Percentiles rank a stretch among this genome's conserved stretches.
Evolutionary conservation across 2,797 vertebrate genomes (phyloP).

Genomic region (Dromococcyx pavoninus): DNA sequence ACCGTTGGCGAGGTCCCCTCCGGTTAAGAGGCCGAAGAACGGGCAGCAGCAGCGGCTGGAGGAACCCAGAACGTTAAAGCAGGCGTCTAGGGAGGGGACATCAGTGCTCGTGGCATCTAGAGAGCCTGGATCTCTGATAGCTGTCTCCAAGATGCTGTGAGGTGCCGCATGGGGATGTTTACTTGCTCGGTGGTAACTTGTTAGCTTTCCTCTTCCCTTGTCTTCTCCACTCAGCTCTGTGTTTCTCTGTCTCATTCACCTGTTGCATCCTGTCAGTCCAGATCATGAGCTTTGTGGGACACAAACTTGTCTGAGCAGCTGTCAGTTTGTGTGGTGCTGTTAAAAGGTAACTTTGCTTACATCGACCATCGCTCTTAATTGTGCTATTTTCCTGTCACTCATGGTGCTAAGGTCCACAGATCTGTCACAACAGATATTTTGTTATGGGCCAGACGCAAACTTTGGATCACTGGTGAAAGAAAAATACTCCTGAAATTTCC

Average conservation of each 20-base stretch:
- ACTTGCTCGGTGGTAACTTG: not conserved
- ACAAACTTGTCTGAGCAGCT: not conserved
- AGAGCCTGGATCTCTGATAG: not conserved
- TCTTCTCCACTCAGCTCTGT: not conserved
- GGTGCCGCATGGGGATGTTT: not conserved
- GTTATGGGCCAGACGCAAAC: not conserved
- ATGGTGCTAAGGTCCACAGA: not conserved
- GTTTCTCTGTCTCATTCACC: not conserved
- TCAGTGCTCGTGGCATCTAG: accelerated
- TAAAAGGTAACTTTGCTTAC: not conserved
- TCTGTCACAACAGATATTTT: not conserved
- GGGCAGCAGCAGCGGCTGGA: not conserved
- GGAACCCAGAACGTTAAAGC: accelerated
- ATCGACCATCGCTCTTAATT: accelerated
- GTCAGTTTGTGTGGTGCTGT: not conserved
- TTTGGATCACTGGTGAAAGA: not conserved
- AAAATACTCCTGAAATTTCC: not conserved
- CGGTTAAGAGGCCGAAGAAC: not conserved
- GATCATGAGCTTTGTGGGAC: not conserved
- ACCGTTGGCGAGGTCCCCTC: too few species aligned
- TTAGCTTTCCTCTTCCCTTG: not conserved
- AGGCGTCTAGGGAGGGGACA: accelerated
- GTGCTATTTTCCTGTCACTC: accelerated
- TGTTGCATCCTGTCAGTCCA: not conserved
- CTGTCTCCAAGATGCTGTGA: not conserved